Base-by-base conservation (phyloP, 1,140 invertebrate species). In the Lethocerus indicus region DNA sequence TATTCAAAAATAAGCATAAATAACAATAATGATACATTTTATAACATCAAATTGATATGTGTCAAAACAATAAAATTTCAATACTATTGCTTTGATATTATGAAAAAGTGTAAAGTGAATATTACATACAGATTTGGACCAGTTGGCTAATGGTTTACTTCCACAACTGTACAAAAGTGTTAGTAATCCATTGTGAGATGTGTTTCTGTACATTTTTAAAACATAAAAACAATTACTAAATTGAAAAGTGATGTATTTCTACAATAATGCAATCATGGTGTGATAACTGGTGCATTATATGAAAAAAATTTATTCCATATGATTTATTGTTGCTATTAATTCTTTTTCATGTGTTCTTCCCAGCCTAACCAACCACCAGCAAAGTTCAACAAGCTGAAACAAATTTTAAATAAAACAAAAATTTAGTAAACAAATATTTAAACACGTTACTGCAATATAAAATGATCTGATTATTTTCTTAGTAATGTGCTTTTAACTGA, bases 351-450 rank as follows among this genome's bases (percentile, higher is more conserved):
- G 23, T 52, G 21, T 26, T 47, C 40, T 29, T 54, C 52, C 52
- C 52, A 54, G 24, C 28, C 52, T 12, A 54, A n/a, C 48, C 48
- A 54, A 20, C 52, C 52, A 18, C 49, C 49, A 26, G 43, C 25
- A 26, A 40, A 47, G 26, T 54, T 50, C 1, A 32, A 35, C 5
- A 51, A 26, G 37, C 49, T 51, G 23, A 18, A 54, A 49, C 16
- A 48, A 35, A 28, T 13, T 40, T 12, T 9, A 47, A 36, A 21
- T 18, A 21, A 2, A 14, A 20, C 18, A 46, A 5, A 28, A 46
- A 46, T 29, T 3, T 29, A 9, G 3, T 28, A 3, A 29, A 18
- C 21, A 16, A 6, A 12, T 40, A 16, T 12, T 18, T 40, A 40
- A 40, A n/a, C n/a, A n/a, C n/a, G n/a, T n/a, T 18, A 40, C 21